Conservation (phyloP, 2,113 vertebrate genomes). For the Fulmarus glacialis region DNA sequence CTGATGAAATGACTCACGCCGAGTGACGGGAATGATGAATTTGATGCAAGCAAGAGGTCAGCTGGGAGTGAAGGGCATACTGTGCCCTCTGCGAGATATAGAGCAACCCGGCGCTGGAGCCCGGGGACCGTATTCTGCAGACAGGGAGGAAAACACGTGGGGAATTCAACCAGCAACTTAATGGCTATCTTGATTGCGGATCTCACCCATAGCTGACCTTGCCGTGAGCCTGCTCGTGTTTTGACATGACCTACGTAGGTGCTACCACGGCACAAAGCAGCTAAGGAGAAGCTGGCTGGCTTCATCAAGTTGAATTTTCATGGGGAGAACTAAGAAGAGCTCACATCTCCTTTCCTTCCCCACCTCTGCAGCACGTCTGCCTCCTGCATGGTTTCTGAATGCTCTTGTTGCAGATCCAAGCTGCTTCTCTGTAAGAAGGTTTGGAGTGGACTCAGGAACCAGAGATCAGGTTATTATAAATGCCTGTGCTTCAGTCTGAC, state of each 20-base stretch:
- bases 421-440: background rate
- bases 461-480: background rate
- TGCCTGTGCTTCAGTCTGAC: background rate
- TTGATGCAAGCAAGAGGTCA: background rate
- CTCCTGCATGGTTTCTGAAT: background rate
- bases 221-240: fast-evolving
- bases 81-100: background rate
- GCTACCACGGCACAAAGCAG: fast-evolving
- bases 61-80: background rate
- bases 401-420: background rate
- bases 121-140: fast-evolving
- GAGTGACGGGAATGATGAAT: background rate
- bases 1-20: background rate
- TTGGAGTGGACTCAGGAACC: background rate
- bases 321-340: background rate
- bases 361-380: background rate
- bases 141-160: fast-evolving
- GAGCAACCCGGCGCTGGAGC: background rate
- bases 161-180: background rate
- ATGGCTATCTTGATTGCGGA: fast-evolving
- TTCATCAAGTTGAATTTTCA: background rate
- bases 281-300: background rate
- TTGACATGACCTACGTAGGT: fast-evolving
- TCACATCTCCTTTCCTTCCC: background rate
- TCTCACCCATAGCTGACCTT: background rate